Percentiles rank a stretch among this genome's conserved stretches.
Conservation (phyloP, 2,888 invertebrate genomes). For the Chydorus sphaericus region DNA sequence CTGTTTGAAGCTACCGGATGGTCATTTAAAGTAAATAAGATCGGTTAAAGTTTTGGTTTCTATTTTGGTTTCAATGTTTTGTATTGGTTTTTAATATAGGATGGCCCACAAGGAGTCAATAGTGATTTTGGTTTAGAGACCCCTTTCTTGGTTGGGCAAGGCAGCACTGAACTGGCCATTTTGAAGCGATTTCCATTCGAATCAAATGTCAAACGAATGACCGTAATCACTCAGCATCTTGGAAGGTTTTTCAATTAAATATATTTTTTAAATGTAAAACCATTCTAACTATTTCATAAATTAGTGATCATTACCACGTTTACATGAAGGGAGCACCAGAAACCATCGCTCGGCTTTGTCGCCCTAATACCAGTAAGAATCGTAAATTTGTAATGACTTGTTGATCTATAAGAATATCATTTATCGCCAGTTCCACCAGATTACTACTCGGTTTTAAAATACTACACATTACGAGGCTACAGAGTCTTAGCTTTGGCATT, state of each 20-base stretch:
- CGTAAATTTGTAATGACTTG: not conserved
- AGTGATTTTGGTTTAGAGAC: slow-evolving; percentile 18
- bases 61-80: no score
- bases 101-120: slow-evolving; percentile 15
- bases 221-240: no score
- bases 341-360: slow-evolving; percentile 33
- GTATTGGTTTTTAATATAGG: no score
- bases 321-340: slow-evolving; percentile 41
- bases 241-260: no score
- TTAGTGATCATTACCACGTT: slow-evolving; percentile 25
- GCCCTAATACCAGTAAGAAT: slow-evolving; percentile 30
- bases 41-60: no score
- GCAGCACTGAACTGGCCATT: slow-evolving; percentile 18
- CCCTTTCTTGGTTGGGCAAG: slow-evolving; percentile 16
- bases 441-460: slow-evolving; percentile 46
- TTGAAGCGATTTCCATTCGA: slow-evolving; percentile 22
- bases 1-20: slow-evolving; percentile 79
- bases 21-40: no score
- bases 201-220: slow-evolving; percentile 16
- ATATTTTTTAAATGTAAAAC: no score
- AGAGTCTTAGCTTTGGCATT: slow-evolving; percentile 65
- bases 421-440: slow-evolving; percentile 48
- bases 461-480: slow-evolving; percentile 65
- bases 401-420: not conserved
- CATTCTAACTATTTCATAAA: no score